These are phyloP conservation scores for Eutolmus rufibarbis DNA, from an alignment of 2,888 invertebrate species.

Conservation along the genomic window DNA sequence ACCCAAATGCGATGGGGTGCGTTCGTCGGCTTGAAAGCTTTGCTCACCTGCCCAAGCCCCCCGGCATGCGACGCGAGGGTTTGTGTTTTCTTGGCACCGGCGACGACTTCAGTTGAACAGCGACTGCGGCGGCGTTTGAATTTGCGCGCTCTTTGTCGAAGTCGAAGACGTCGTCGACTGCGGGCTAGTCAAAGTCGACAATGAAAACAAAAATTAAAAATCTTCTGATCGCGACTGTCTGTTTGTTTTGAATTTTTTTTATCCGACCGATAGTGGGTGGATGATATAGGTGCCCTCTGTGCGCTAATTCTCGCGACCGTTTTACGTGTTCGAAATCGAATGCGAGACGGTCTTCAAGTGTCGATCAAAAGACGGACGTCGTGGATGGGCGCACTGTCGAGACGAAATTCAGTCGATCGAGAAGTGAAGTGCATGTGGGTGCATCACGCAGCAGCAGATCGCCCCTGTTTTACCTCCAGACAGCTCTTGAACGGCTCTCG, in stretches of 20 bases:
- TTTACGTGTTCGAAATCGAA: not conserved
- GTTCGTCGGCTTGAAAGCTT: not conserved
- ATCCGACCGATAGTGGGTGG: not conserved
- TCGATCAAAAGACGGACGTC: not conserved
- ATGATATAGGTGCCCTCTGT: not conserved
- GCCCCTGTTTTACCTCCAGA: not conserved
- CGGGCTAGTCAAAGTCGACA: not conserved
- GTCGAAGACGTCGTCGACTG: not conserved
- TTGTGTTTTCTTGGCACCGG: not conserved
- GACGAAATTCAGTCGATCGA: not conserved
- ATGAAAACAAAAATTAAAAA: not conserved
- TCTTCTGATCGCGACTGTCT: not conserved
- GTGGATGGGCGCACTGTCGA: not conserved
- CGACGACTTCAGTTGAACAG: not conserved
- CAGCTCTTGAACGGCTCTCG: not conserved
- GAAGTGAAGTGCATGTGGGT: constrained; percentile 29
- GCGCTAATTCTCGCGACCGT: not conserved
- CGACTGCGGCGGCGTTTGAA: constrained; percentile 12
- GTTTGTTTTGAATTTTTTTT: not conserved
- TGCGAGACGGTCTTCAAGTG: not conserved
- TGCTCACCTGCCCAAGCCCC: not conserved
- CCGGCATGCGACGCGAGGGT: not conserved
- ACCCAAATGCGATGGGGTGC: not conserved
- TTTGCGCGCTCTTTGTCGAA: not conserved
- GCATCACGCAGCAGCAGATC: not conserved